A percentile compares a stretch with the other conserved stretches of the same genome.
Conservation (phyloP, 2,113 vertebrate genomes). For the western clawed frog (Xenopus tropicalis) region UCB_Xtro_10.0 CM004452.2:25739001-25739500, state of each 20-base stretch:
- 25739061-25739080: conserved; percentile 13
- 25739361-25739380: conserved; percentile 18
- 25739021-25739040: not conserved
- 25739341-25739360: conserved; percentile 13
- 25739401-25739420: conserved; percentile 84
- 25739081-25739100: conserved; percentile 10
- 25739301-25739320: not conserved
- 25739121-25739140: conserved; percentile 24
- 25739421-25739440: conserved; percentile 94
- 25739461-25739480: conserved; percentile 95
- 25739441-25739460: conserved; percentile 96
- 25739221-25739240: conserved; percentile 11
- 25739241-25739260: conserved; percentile 15
- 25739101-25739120: conserved; percentile 7
- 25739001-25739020: no score
- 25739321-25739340: conserved; percentile 22
- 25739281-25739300: conserved; percentile 15
- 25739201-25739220: not conserved
- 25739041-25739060: conserved; percentile 4
- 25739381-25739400: conserved; percentile 67
- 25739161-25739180: conserved; percentile 17
- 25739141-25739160: conserved; percentile 19
- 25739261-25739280: not conserved
- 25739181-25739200: conserved; percentile 9
- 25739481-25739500: conserved; percentile 94